Conservation (phyloP, 1,140 invertebrate genomes). For the Campoletis sonorensis region DNA sequence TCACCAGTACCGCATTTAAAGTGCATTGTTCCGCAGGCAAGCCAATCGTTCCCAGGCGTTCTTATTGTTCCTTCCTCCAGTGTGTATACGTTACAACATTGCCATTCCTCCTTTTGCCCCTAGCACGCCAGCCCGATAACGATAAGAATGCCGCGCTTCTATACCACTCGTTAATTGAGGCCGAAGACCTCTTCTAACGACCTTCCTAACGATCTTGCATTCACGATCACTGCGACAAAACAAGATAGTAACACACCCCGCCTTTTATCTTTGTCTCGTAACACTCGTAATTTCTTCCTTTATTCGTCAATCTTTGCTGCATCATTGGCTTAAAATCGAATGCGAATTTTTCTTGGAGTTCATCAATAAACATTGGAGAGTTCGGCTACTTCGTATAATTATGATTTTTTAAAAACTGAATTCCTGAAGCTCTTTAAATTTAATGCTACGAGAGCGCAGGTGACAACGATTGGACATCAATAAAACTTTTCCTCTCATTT, state of each 20-base stretch:
- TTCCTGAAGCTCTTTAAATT: too few species aligned
- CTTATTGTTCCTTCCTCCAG: constrained; percentile 33
- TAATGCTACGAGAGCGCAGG: too few species aligned
- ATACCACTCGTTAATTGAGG: constrained; percentile 42
- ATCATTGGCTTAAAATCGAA: too few species aligned
- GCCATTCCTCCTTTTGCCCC: background rate
- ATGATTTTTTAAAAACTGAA: too few species aligned
- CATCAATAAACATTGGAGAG: too few species aligned
- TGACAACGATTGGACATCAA: constrained; percentile 58
- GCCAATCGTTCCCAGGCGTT: constrained; percentile 35
- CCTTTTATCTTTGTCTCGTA: background rate
- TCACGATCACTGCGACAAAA: constrained; percentile 25
- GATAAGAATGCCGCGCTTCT: constrained; percentile 36
- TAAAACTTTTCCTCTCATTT: constrained; percentile 1
- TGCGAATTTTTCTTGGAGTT: too few species aligned
- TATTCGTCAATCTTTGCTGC: background rate
- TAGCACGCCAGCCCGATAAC: constrained; percentile 33
- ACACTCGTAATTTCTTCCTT: background rate
- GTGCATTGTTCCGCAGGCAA: constrained; percentile 39
- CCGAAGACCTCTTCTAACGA: constrained; percentile 43
- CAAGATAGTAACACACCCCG: background rate
- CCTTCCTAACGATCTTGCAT: constrained; percentile 46
- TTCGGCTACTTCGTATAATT: too few species aligned
- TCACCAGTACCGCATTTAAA: constrained; percentile 33
- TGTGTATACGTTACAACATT: constrained; percentile 12